Conservation (phyloP, 2,113 vertebrate species). For the Polyodon spathula region DNA sequence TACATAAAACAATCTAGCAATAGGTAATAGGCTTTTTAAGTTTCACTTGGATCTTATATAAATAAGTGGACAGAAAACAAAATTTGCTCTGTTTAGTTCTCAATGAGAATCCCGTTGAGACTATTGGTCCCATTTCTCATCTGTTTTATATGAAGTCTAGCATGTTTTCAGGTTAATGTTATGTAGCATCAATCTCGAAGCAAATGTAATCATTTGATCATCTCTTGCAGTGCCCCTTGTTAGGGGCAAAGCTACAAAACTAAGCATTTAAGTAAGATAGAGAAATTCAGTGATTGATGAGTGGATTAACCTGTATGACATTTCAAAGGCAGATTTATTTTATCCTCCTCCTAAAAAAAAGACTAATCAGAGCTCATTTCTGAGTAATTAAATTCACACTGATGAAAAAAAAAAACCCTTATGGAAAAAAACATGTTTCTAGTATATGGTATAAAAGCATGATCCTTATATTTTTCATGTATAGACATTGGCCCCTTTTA, state of each 20-base stretch:
- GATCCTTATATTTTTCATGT: too few species aligned
- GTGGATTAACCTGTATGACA: too few species aligned
- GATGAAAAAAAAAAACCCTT: too few species aligned
- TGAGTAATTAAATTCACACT: too few species aligned
- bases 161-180: conserved; percentile 38
- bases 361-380: too few species aligned
- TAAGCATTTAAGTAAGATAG: conserved; percentile 11
- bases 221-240: conserved; percentile 29
- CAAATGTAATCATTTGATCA: conserved; percentile 20
- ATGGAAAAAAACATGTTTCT: too few species aligned
- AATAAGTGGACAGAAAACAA: not conserved
- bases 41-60: not conserved
- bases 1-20: not conserved
- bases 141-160: conserved; percentile 35
- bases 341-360: too few species aligned
- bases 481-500: too few species aligned
- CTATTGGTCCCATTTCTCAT: conserved; percentile 42
- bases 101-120: conserved; percentile 36
- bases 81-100: conserved; percentile 37
- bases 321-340: too few species aligned
- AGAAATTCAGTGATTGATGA: too few species aligned
- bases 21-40: not conserved
- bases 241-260: conserved; percentile 24
- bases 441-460: too few species aligned
- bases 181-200: conserved; percentile 42